phyloP scores from a whole-genome alignment of 2,797 vertebrate genomes.

The Rhadinocentrus ornatus region DNA sequence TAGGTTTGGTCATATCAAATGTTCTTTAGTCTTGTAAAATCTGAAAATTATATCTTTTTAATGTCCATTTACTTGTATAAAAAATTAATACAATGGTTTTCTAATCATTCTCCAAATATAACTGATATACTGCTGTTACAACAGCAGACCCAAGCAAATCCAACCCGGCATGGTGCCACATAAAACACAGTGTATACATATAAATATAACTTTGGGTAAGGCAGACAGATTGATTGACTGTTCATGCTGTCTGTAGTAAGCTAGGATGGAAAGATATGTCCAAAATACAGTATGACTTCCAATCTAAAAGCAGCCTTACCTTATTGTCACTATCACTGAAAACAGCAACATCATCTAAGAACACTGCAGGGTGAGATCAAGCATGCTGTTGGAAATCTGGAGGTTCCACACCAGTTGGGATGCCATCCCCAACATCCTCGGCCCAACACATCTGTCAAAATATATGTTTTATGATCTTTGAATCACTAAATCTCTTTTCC shows the following conservation, averaged over 20 bases:
- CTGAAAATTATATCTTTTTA: too few species aligned
- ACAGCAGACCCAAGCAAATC: too few species aligned
- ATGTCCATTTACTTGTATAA: too few species aligned
- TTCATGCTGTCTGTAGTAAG: slow-evolving; percentile 22
- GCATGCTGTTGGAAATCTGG: slow-evolving; percentile 32
- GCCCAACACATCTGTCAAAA: slow-evolving; percentile 47
- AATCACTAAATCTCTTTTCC: slow-evolving; percentile 11
- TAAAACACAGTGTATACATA: slow-evolving; percentile 39
- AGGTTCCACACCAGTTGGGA: slow-evolving; percentile 19
- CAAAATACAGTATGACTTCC: slow-evolving; percentile 29
- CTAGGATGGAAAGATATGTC: slow-evolving; percentile 18
- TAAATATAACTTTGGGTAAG: slow-evolving; percentile 42
- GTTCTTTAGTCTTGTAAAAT: slow-evolving; percentile 19
- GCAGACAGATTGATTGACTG: slow-evolving; percentile 48
- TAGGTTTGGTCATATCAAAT: slow-evolving; percentile 18
- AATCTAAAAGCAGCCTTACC: slow-evolving; percentile 33
- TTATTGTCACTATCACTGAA: slow-evolving; percentile 20
- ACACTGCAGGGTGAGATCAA: slow-evolving; percentile 46
- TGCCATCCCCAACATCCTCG: slow-evolving; percentile 4
- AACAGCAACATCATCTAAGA: slow-evolving; percentile 42
- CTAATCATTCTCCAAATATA: too few species aligned
- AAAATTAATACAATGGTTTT: slow-evolving; percentile 31
- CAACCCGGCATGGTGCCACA: slow-evolving; percentile 31
- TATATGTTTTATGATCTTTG: slow-evolving; percentile 26
- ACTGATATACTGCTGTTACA: too few species aligned